Evolutionary conservation across 2,113 vertebrate genomes (phyloP).

Genomic region (Phoxinus phoxinus): DNA sequence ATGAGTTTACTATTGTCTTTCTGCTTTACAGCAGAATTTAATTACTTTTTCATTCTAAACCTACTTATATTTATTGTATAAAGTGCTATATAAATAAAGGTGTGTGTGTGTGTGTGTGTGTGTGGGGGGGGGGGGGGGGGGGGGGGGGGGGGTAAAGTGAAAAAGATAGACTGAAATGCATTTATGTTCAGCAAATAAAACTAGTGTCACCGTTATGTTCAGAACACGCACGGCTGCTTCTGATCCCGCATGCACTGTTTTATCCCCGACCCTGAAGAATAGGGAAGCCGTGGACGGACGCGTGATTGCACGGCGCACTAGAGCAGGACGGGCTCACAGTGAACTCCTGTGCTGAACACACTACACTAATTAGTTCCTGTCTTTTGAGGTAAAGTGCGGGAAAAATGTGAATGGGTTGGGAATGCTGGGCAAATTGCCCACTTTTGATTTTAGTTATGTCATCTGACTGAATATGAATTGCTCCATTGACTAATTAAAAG

Average conservation of each 20-base stretch:
- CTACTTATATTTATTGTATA: no score
- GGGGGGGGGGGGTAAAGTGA: neutral
- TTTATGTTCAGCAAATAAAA: neutral
- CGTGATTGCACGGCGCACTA: neutral
- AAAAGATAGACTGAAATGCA: neutral
- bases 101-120: no score
- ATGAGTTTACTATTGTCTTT: no score
- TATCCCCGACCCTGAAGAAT: neutral
- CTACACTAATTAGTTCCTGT: constrained; percentile 8
- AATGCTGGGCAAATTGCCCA: neutral
- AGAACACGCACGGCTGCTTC: neutral
- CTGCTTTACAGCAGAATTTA: no score
- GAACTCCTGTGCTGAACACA: neutral
- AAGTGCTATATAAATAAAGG: no score
- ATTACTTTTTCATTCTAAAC: no score
- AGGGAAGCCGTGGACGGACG: neutral
- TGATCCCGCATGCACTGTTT: neutral
- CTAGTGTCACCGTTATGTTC: neutral
- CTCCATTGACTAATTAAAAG: neutral
- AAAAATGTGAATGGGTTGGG: neutral
- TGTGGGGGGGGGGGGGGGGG: no score
- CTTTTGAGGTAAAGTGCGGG: constrained; percentile 8
- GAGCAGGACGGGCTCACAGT: neutral
- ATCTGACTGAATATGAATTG: neutral
- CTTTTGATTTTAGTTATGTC: neutral